Percentiles rank a stretch among this genome's conserved stretches.
Conservation (phyloP, 2,888 invertebrate species). For the Yponomeuta plumbellus region DNA sequence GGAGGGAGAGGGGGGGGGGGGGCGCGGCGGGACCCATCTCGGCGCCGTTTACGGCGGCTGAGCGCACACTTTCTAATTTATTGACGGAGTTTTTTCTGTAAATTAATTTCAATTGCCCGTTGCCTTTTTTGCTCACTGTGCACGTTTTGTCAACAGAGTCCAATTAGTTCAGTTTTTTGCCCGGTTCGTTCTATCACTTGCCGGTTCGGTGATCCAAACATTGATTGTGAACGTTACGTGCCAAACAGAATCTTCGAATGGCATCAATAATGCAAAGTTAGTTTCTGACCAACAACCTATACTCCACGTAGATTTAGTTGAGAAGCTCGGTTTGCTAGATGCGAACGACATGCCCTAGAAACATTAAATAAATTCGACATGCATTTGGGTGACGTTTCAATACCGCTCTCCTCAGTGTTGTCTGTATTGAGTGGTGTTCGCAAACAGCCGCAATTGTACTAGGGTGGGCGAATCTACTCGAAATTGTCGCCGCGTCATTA, state of each 20-base stretch:
- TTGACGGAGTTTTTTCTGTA: background rate
- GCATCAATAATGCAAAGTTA: background rate
- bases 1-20: constrained; percentile 29
- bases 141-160: background rate
- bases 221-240: background rate
- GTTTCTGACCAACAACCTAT: background rate
- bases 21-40: background rate
- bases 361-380: too few species aligned
- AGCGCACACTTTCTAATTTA: background rate
- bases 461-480: too few species aligned
- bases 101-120: background rate
- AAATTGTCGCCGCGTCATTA: too few species aligned
- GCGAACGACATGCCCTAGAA: too few species aligned
- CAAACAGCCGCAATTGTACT: too few species aligned
- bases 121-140: background rate
- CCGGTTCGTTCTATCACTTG: background rate
- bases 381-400: too few species aligned
- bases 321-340: too few species aligned
- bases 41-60: constrained; percentile 4
- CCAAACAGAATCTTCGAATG: background rate
- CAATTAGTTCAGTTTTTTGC: background rate
- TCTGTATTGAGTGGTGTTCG: too few species aligned
- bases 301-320: too few species aligned
- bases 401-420: too few species aligned
- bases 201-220: background rate